These are phyloP conservation scores for Bolborhynchus lineola DNA, from an alignment of 2,113 vertebrate species.

Conservation along the genomic window DNA sequence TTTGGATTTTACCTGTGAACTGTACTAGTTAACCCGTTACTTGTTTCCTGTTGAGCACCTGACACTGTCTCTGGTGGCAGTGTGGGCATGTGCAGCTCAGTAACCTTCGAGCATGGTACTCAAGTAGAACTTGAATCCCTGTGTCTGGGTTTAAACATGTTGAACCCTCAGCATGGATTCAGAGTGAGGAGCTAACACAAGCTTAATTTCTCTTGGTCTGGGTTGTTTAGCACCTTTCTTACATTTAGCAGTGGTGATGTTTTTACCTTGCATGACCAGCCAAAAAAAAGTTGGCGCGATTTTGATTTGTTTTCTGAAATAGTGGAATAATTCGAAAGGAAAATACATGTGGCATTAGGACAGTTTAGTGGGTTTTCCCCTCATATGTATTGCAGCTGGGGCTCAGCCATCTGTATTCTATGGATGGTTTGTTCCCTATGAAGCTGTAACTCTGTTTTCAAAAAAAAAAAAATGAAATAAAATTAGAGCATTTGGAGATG, in stretches of 20 bases:
- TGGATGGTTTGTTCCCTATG: background rate
- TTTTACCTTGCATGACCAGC: background rate
- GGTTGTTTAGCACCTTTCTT: background rate
- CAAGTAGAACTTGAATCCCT: background rate
- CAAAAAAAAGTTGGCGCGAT: background rate
- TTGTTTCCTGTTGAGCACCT: background rate
- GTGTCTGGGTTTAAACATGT: background rate
- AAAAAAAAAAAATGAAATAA: background rate
- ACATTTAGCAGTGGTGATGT: background rate
- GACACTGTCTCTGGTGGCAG: background rate
- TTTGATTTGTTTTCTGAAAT: background rate
- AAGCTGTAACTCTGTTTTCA: background rate
- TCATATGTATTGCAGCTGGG: background rate
- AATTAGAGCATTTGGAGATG: background rate
- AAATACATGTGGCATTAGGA: background rate
- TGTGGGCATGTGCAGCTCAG: background rate
- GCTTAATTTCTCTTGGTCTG: background rate
- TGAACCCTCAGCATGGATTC: background rate
- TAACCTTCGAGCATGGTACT: background rate
- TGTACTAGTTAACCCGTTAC: background rate
- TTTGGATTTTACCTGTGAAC: background rate
- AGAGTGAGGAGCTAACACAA: background rate
- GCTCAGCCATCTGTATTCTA: background rate
- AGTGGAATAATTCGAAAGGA: background rate
- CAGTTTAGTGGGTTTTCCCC: background rate